Percentiles rank a stretch among this genome's conserved stretches.
phyloP scores from a whole-genome alignment of 2,797 vertebrate species.

The Gymnocypris eckloni region DNA sequence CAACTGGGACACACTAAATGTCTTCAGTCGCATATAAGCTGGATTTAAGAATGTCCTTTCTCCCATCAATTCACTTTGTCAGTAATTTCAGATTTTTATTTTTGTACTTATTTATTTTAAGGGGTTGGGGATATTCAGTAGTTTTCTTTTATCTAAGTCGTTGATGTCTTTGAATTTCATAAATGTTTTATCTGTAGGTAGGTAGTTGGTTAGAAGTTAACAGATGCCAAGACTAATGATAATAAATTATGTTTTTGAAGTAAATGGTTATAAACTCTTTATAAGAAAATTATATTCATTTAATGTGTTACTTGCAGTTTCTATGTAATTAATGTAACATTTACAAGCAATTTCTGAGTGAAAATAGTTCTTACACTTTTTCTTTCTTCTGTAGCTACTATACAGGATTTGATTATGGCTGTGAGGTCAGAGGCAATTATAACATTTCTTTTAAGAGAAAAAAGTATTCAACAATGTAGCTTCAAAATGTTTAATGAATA shows the following conservation, averaged over 20 bases:
- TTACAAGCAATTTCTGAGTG: not conserved
- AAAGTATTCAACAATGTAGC: not conserved
- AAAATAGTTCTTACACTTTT: no score
- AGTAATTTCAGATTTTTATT: not conserved
- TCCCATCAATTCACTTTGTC: not conserved
- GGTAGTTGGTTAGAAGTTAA: not conserved
- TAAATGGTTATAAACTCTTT: no score
- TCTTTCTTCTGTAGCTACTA: no score
- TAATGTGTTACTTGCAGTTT: not conserved
- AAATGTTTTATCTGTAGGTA: not conserved
- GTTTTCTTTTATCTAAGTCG: not conserved
- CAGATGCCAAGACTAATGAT: not conserved
- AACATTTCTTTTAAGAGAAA: no score
- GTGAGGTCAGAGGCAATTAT: not conserved
- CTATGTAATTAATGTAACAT: not conserved
- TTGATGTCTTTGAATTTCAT: not conserved
- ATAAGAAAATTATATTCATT: no score
- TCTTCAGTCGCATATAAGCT: not conserved
- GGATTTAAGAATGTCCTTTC: not conserved
- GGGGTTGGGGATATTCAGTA: not conserved
- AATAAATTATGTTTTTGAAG: not conserved
- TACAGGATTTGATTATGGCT: not conserved
- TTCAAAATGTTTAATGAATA: not conserved
- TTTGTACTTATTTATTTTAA: no score
- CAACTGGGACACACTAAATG: not conserved